Base-by-base conservation (phyloP, 2,888 invertebrate species). In the Noctua janthe region DNA sequence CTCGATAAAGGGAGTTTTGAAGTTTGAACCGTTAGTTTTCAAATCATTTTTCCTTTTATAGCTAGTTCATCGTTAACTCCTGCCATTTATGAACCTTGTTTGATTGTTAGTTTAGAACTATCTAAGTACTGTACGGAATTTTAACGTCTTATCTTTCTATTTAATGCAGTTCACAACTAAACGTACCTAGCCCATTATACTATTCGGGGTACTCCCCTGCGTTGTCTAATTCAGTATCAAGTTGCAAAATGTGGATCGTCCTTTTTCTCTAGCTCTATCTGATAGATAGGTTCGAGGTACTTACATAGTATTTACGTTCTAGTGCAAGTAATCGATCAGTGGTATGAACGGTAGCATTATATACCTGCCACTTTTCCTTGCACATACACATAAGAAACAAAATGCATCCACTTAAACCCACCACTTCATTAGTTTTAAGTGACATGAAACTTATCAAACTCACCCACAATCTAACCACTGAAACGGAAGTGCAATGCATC, bases 401-500 rank as follows among this genome's bases (percentile, higher is more conserved):
- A 76, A 81, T 70, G 66, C 69, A 78, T 76, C 71, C 70, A 73
- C 59, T 83, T 47, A 67, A 77, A 73, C 62, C 84, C 81, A 82
- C 76, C 81, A 82, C 76, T 84, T 89, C 79, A 84, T 88, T 78
- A 81, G 77, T 78, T 78, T 59, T 49, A 80, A 82, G 78, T 84
- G 89, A 85, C 85, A 71, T 77, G 67, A 84, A 86, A 82, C 80
- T 89, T 88, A 89, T 88, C 85, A 87, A 72, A 85, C 78, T 83
- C 81, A 83, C 71, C 80, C 80, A 83, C 80, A 85, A 87, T 87
- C 89, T 87, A 91, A 85, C 90, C 88, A 87, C 87, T 85, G 83
- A 86, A 92, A 91, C 90, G 92, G 92, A 91, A 91, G 89, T 90
- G 90, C 90, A 89, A 94, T 94, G 87, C 94, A 94, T 94, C 94